Conservation (phyloP, 1,140 invertebrate species). For the Aricia agestis region DNA sequence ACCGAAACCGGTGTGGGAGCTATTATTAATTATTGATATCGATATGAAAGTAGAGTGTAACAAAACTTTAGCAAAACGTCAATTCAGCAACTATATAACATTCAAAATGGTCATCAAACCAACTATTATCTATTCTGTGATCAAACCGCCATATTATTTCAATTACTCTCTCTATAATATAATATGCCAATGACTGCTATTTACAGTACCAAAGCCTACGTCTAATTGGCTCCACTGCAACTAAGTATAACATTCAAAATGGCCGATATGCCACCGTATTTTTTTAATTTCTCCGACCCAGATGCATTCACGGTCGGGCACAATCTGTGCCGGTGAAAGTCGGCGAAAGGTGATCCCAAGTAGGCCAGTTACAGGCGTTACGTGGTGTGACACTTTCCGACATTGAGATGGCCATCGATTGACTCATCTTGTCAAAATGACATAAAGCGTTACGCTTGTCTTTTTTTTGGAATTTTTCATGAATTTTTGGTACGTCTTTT, state of each 20-base stretch:
- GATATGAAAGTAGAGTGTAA: no score
- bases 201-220: no score
- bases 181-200: no score
- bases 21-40: no score
- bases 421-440: not conserved
- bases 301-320: slow-evolving; percentile 32
- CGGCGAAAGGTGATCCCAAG: slow-evolving; percentile 48
- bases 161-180: no score
- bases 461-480: not conserved
- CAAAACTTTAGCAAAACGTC: no score
- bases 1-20: no score
- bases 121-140: no score
- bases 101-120: no score
- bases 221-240: no score
- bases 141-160: no score
- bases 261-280: not conserved
- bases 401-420: not conserved
- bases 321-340: slow-evolving; percentile 43
- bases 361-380: slow-evolving; percentile 50
- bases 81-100: no score
- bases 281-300: slow-evolving; percentile 7
- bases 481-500: not conserved
- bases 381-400: slow-evolving; percentile 52
- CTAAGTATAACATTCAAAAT: not conserved
- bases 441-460: not conserved